Base-by-base conservation (phyloP, 1,140 invertebrate genomes). In the Trachymyrmex septentrionalis region DNA sequence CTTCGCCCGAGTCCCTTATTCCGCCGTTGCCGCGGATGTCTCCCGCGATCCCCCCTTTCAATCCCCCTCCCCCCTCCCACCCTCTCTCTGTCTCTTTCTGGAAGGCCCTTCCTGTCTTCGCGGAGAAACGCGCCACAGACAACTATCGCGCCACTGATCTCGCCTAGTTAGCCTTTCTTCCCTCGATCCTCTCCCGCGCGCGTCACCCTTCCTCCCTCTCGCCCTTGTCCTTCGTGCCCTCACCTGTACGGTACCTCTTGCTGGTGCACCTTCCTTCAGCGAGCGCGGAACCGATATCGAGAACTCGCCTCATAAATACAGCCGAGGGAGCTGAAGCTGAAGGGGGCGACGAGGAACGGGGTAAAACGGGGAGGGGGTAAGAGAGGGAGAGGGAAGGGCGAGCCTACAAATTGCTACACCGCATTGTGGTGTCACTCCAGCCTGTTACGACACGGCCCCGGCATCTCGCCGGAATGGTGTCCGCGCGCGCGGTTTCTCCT, bases 381-480 rank as follows among this genome's bases (percentile, higher is more conserved):
- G 50, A 61, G 76, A 67, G 76, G 38, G 76, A 66, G 86, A 59
- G 86, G 80, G 59, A 89, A 63, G 72, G 48, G 69, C 73, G 85
- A 80, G 87, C 94, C 94, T 95, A 95, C 95, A 95, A 95, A 95
- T 95, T 95, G 95, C 94, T 95, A 95, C 95, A 95, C 91, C 92
- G 95, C 94, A 95, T 95, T 95, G 95, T 95, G 93, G 94, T 95
- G 95, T 95, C 95, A 95, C 94, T 95, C 94, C 92, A 91, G 91
- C 91, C 93, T 93, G 91, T 93, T 91, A 92, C 94, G 92, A 95
- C 95, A 95, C 94, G 94, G 92, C 89, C 92, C 91, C 91, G 94
- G 94, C 95, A 95, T 95, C 77, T 71, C 94, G 93, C 87, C 92
- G 95, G 94, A 95, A 95, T 95, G 95, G 95, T 95, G 95, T 95